Percentiles rank a stretch among this genome's conserved stretches.
Conservation (phyloP, 2,888 invertebrate genomes). For the Matsumyia berberina region DNA sequence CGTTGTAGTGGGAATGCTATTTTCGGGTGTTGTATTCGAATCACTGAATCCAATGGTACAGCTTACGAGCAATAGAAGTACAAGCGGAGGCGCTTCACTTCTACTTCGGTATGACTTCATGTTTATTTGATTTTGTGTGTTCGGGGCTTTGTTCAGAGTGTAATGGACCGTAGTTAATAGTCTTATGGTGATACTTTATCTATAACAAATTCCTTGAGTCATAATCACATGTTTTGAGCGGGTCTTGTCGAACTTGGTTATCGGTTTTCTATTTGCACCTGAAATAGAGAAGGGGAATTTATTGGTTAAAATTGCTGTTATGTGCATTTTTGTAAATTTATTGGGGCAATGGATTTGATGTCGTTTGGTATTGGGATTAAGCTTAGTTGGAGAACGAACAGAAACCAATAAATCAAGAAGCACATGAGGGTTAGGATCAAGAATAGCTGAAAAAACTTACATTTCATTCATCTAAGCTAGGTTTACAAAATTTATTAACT, state of each 20-base stretch:
- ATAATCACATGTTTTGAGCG: conserved; percentile 28
- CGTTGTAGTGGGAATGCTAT: conserved; percentile 24
- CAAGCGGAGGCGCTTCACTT: conserved; percentile 39
- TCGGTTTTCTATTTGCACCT: conserved; percentile 24
- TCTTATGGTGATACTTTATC: conserved; percentile 40
- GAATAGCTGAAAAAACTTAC: too few species aligned
- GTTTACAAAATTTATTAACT: too few species aligned
- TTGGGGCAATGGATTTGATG: too few species aligned
- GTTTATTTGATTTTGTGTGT: conserved; percentile 15
- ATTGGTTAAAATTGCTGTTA: too few species aligned
- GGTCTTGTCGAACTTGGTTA: conserved; percentile 1
- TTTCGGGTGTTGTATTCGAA: conserved; percentile 62
- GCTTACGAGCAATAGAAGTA: conserved; percentile 45
- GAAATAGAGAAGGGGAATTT: conserved; percentile 10
- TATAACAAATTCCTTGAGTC: conserved; percentile 29
- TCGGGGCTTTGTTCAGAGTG: neutral
- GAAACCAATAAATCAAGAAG: too few species aligned
- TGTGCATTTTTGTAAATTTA: too few species aligned
- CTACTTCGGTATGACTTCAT: conserved; percentile 52
- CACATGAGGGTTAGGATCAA: too few species aligned
- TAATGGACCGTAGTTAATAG: conserved; percentile 6
- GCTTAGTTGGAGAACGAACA: too few species aligned
- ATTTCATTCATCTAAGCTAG: too few species aligned
- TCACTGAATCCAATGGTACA: conserved; percentile 58
- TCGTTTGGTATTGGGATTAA: too few species aligned